Evolutionary conservation across 1,140 invertebrate species (phyloP).

Genomic region (Himalopsyche phryganea): DNA sequence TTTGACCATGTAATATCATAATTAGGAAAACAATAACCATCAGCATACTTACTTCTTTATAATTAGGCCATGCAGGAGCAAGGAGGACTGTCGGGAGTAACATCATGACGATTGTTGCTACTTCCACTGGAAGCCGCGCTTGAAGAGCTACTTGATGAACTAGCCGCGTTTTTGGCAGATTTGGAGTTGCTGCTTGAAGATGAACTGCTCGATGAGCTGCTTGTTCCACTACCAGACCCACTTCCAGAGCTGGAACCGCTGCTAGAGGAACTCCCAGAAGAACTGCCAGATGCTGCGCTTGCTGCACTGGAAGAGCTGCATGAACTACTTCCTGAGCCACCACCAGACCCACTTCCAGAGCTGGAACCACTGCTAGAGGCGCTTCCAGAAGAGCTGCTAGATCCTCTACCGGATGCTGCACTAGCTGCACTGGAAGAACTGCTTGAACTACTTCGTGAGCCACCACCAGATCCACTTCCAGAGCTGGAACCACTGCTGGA

Average conservation of each 20-base stretch:
- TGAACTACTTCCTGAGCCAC: neutral
- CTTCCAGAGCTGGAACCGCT: too few species aligned
- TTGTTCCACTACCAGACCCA: too few species aligned
- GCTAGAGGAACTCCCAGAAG: neutral
- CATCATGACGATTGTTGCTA: too few species aligned
- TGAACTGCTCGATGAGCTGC: neutral
- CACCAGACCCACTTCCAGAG: too few species aligned
- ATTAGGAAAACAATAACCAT: too few species aligned
- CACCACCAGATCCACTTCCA: conserved; percentile 1
- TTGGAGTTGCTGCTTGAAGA: too few species aligned
- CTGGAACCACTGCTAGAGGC: neutral
- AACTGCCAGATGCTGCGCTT: neutral
- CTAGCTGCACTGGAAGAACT: neutral
- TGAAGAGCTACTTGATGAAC: neutral
- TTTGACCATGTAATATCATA: too few species aligned
- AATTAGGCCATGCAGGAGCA: too few species aligned
- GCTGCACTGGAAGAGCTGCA: neutral
- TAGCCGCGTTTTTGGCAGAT: too few species aligned
- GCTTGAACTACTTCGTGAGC: neutral
- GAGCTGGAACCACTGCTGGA: neutral
- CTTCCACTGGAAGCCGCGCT: too few species aligned
- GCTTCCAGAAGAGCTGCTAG: neutral
- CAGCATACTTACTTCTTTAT: too few species aligned
- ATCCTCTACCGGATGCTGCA: neutral
- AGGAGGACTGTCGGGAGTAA: too few species aligned